These are phyloP conservation scores for Mamestra brassicae DNA, from an alignment of 2,888 invertebrate species.

Conservation along the genomic window DNA sequence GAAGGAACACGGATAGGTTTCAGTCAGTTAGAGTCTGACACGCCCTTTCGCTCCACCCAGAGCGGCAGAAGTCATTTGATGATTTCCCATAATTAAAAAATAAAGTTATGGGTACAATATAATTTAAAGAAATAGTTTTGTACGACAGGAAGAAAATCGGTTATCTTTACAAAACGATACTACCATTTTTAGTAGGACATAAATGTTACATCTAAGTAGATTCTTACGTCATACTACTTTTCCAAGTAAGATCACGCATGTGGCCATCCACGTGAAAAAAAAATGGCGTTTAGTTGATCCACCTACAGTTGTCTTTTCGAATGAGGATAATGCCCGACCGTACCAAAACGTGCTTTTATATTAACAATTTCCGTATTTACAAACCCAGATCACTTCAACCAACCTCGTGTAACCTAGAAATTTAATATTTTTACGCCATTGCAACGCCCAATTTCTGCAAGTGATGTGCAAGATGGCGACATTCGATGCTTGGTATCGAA, in stretches of 20 bases:
- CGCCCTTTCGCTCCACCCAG: too few relatives aligned
- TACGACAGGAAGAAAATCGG: too few relatives aligned
- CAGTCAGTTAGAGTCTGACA: too few relatives aligned
- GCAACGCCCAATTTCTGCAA: constrained; percentile 21
- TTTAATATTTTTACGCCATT: constrained; percentile 15
- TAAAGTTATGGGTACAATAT: too few relatives aligned
- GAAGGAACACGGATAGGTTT: too few relatives aligned
- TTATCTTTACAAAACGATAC: too few relatives aligned
- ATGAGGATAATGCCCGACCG: neutral
- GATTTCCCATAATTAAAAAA: too few relatives aligned
- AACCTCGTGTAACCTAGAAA: constrained; percentile 45
- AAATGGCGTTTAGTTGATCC: neutral
- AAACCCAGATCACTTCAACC: constrained; percentile 5
- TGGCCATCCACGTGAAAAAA: neutral
- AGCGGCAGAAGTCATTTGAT: too few relatives aligned
- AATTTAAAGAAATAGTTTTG: too few relatives aligned
- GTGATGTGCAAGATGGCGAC: constrained; percentile 40
- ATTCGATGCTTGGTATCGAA: constrained; percentile 49
- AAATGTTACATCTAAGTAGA: neutral
- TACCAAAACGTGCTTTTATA: neutral
- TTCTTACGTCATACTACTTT: neutral
- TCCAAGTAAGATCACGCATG: neutral
- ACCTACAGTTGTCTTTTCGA: neutral
- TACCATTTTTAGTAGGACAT: neutral
- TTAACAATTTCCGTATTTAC: constrained; percentile 1